Conservation (phyloP, 2,113 vertebrate species). For the Ictalurus punctatus region DNA sequence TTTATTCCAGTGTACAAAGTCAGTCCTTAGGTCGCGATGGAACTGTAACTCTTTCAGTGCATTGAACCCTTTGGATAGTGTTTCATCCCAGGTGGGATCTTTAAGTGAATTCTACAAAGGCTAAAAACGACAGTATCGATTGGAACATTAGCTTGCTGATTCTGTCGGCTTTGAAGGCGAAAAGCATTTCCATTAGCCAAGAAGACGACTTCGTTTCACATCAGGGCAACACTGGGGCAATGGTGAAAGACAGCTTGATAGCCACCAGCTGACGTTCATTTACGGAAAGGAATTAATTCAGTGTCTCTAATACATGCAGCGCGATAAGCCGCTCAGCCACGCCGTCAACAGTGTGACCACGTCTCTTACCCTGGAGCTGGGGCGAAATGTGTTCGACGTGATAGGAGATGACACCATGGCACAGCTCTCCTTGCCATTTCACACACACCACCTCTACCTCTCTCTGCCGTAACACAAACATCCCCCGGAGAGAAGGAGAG, state of each 20-base stretch:
- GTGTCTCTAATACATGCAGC: neutral
- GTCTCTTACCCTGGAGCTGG: neutral
- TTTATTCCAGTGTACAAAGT: neutral
- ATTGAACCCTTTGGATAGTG: neutral
- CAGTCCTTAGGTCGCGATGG: neutral
- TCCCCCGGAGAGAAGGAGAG: neutral
- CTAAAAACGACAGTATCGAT: constrained; percentile 10
- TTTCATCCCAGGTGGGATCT: neutral
- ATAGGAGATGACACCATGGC: constrained; percentile 28
- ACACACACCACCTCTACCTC: constrained; percentile 10
- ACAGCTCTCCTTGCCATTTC: constrained; percentile 6
- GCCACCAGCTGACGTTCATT: constrained; percentile 21
- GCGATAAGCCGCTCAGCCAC: neutral
- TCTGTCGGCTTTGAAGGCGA: neutral
- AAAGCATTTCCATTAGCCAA: neutral
- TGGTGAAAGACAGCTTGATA: constrained; percentile 1
- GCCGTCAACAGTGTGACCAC: neutral
- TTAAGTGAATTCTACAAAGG: neutral
- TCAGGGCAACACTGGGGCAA: neutral
- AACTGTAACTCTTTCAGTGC: neutral
- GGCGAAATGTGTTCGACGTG: neutral
- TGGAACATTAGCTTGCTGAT: neutral
- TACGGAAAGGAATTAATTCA: neutral
- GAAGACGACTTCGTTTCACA: neutral
- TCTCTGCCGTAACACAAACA: neutral